Percentiles rank a stretch among this genome's conserved stretches.
These are phyloP conservation scores for Ormyrus rosae DNA, from an alignment of 2,888 invertebrate species.

Conservation along the genomic window DNA sequence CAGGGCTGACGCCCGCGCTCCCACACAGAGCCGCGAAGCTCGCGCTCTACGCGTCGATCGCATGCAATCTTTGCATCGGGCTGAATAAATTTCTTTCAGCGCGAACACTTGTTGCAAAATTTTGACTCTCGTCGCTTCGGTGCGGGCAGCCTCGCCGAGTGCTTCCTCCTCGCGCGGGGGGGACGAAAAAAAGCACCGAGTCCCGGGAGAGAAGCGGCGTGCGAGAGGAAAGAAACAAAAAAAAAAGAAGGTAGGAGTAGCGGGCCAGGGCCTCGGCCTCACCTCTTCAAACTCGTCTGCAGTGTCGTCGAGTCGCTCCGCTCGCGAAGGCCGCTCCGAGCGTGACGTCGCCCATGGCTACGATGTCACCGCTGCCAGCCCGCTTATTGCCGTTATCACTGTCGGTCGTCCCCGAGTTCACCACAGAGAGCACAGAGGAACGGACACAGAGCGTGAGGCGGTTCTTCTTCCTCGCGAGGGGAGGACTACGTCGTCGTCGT, in stretches of 20 bases:
- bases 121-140: neutral
- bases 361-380: neutral
- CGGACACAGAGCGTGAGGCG: neutral
- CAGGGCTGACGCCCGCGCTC: neutral
- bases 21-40: neutral
- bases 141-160: neutral
- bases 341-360: conserved; percentile 50
- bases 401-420: neutral
- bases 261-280: conserved; percentile 44
- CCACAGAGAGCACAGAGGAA: conserved; percentile 2
- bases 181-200: neutral
- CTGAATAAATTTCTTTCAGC: conserved; percentile 37
- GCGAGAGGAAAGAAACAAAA: neutral
- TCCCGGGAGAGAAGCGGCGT: neutral
- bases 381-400: neutral
- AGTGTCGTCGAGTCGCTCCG: conserved; percentile 42
- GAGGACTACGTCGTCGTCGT: conserved; percentile 10
- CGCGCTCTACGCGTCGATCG: neutral
- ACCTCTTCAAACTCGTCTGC: conserved; percentile 60
- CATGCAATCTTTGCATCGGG: conserved; percentile 31
- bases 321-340: conserved; percentile 40
- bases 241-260: neutral
- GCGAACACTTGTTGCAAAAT: conserved; percentile 51
- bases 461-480: neutral
- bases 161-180: neutral